Conservation (phyloP, 2,797 vertebrate genomes). For the Orestias chungarensis region DNA sequence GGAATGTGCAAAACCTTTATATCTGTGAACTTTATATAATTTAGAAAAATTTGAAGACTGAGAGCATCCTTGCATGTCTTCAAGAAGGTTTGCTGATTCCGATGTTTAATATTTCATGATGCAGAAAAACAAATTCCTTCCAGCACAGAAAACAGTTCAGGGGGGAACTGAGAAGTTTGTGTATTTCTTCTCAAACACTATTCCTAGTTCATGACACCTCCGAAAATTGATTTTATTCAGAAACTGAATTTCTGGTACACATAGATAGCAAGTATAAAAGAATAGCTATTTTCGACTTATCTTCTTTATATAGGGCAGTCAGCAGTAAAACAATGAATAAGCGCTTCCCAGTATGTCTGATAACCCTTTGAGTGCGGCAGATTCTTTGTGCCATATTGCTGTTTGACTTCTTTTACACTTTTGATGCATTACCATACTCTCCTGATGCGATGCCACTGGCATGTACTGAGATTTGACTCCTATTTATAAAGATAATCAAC, state of each 20-base stretch:
- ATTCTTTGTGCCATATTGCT: conserved; percentile 29
- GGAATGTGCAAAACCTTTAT: too few relatives aligned
- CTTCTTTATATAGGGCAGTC: conserved; percentile 17
- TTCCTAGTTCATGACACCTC: not conserved
- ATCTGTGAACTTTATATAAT: not conserved
- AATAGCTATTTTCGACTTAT: conserved; percentile 9
- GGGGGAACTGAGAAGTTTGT: not conserved
- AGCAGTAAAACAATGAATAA: conserved; percentile 25
- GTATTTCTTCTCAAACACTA: not conserved
- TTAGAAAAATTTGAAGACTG: conserved; percentile 8
- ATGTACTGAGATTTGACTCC: conserved; percentile 9
- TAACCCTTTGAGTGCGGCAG: conserved; percentile 32
- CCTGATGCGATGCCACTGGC: conserved; percentile 4
- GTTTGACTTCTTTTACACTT: conserved; percentile 28
- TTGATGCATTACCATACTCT: conserved; percentile 12
- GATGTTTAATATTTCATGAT: conserved; percentile 9
- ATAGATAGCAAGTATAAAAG: conserved; percentile 7
- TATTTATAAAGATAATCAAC: conserved; percentile 13
- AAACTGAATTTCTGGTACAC: not conserved
- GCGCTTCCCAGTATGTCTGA: conserved; percentile 26
- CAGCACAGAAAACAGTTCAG: not conserved
- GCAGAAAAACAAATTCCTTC: conserved; percentile 15
- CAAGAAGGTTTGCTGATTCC: conserved; percentile 7
- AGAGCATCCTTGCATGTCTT: conserved; percentile 5
- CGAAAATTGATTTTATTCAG: not conserved